Percentiles rank a stretch among this genome's conserved stretches.
Evolutionary conservation across 2,113 vertebrate genomes (phyloP).

Genomic region (Mesitornis unicolor): DNA sequence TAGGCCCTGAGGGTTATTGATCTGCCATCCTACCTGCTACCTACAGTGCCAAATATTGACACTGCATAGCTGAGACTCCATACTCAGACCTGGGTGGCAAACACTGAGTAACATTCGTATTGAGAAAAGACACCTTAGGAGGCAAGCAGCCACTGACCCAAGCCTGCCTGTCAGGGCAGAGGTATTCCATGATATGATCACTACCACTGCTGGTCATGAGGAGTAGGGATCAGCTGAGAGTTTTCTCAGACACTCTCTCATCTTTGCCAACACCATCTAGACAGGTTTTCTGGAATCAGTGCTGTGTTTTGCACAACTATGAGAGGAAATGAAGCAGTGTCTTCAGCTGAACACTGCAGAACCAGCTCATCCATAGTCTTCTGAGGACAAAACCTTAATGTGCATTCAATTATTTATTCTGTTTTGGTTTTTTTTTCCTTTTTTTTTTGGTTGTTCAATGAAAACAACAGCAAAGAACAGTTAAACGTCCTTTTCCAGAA

Average conservation of each 20-base stretch:
- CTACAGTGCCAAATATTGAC: neutral
- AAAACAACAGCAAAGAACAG: neutral
- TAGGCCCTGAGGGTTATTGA: neutral
- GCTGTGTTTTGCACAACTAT: neutral
- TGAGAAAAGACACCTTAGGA: neutral
- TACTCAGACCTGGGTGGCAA: neutral
- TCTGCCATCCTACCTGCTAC: neutral
- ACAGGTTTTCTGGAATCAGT: neutral
- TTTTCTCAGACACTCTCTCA: neutral
- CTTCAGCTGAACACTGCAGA: neutral
- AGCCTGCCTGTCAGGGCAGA: too few relatives aligned
- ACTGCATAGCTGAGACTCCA: neutral
- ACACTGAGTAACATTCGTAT: neutral
- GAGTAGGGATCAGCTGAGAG: neutral
- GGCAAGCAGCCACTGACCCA: rapidly evolving
- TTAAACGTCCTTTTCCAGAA: neutral
- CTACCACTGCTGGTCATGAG: too few relatives aligned
- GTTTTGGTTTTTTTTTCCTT: neutral
- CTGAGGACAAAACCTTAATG: neutral
- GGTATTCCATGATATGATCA: too few relatives aligned
- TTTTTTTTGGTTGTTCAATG: neutral
- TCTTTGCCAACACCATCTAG: neutral
- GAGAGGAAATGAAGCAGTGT: neutral
- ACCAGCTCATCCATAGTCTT: neutral
- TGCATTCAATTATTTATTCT: neutral